Evolutionary conservation across 2,888 invertebrate genomes (phyloP).

Genomic region (Deilephila porcellus): DNA sequence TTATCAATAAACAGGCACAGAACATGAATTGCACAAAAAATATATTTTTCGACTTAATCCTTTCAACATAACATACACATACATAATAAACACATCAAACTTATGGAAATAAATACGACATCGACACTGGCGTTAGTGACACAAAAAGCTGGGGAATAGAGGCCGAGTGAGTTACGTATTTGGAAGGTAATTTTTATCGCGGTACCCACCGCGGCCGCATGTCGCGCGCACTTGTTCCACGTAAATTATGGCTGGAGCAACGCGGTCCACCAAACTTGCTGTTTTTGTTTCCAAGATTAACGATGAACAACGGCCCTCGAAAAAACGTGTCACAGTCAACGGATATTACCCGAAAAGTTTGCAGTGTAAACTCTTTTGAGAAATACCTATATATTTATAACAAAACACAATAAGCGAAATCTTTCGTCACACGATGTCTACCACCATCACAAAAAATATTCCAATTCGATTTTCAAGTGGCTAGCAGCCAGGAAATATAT

Average conservation of each 20-base stretch:
- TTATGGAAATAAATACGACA: background rate
- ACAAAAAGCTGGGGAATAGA: slow-evolving; percentile 20
- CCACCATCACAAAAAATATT: background rate
- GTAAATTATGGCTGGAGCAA: slow-evolving; percentile 73
- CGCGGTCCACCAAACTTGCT: slow-evolving; percentile 72
- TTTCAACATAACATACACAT: no score
- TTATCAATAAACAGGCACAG: background rate
- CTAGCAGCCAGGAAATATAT: background rate
- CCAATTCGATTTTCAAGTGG: background rate
- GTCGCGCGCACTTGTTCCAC: slow-evolving; percentile 76
- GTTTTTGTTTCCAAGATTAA: slow-evolving; percentile 84
- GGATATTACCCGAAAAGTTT: slow-evolving; percentile 77
- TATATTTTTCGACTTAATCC: no score
- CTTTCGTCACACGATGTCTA: background rate
- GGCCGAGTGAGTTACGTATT: slow-evolving; percentile 40
- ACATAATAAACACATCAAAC: background rate
- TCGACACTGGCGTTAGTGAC: background rate
- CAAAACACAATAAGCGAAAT: slow-evolving; percentile 54
- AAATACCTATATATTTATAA: slow-evolving; percentile 45
- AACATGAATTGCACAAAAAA: no score
- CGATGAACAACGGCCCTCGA: slow-evolving; percentile 80
- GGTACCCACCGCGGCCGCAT: slow-evolving; percentile 60
- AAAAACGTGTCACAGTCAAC: slow-evolving; percentile 80
- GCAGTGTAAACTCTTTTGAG: slow-evolving; percentile 75
- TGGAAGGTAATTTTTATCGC: slow-evolving; percentile 58